Base-by-base conservation (phyloP, 2,113 vertebrate genomes). In the Leptodactylus fuscus region DNA sequence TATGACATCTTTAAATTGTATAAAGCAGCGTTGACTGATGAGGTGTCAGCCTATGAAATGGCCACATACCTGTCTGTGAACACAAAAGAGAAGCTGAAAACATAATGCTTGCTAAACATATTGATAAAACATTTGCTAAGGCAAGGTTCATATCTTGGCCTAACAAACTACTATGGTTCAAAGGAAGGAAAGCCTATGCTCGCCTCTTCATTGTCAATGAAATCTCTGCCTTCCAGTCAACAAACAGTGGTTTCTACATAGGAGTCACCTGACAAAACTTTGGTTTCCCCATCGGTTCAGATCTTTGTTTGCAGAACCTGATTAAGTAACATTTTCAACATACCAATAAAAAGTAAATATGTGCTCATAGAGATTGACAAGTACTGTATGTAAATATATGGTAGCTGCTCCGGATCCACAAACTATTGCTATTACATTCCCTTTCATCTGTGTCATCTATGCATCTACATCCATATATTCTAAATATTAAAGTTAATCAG, bases 81-180 rank as follows among this genome's bases (percentile, higher is more conserved):
- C 1, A 62, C 36, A 27, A 79, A 41, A 9, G 51, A 58, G 20
- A 41, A 76, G 46, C 29, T 76, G 46, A 79, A 29, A 58, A 53
- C 5, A 20, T 51, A 48, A 48, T 29, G 34, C 24, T 79, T 71
- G 32, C 20, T 53, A 70, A 49, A 71, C 27, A 65, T 69, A n/a
- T 13, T 38, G 65, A 62, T 71, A 71, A 79, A 79, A 85, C 74
- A 85, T 44, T 80, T n/a, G 80, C 46, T 69, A 70, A 55, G 46
- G 22, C 48, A 60, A 41, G 24, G 70, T 75, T 73, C 60, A 75
- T 79, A 85, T 85, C 69, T 79, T 55, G 48, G 44, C 10, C 73
- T 48, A 53, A 85, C 60, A 79, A 53, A 70, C 51, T 34, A 10
- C 44, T 48, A 41, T 29, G 46, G 75, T 69, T 85, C 46, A 80